Base-by-base conservation (phyloP, 1,140 invertebrate species). In the Atopsyche davidsoni region DNA sequence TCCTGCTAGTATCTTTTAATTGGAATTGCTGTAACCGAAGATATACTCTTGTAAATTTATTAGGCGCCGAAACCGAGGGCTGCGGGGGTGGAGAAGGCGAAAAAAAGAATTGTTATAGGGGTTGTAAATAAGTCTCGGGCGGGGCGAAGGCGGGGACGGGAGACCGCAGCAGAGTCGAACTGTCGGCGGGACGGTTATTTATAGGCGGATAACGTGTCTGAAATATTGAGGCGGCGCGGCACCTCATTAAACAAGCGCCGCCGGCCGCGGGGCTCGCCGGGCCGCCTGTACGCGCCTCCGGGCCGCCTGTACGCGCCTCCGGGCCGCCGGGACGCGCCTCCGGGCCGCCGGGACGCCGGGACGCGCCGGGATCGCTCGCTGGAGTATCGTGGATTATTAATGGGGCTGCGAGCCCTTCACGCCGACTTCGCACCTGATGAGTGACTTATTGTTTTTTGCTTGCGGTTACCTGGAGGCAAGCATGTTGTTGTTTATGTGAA, bases 141-240 rank as follows among this genome's bases (percentile, higher is more conserved):
- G 4, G 38, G 16, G 11, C 19, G 38, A 22, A 13, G 18, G 38
- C 16, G 19, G 23, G 19, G 38, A 21, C 9, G 19, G 9, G 19
- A 48, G 40, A 34, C 44, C 52, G 22, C 40, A 44, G 52, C 41
- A 38, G 42, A 55, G 35, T 51, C 28, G 42, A 46, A 46, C 47
- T 51, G 53, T 55, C 47, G 48, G 44, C 48, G 35, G 44, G 34
- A 51, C 40, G 35, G 47, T 55, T 46, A 55, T 55, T 55, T 55
- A 55, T 55, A 22, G 48, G 48, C 38, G 43, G 28, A 46, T 51
- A 51, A 38, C 48, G 47, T 51, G 48, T 47, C 53, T 55, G 47
- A 55, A 50, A 55, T 55, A 55, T 55, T 55, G 47, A 55, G 34
- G 47, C 40, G 47, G 47, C 18, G 39, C 41, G 46, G 53, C 41